These are phyloP conservation scores for Stenoptilia bipunctidactyla DNA, from an alignment of 2,888 invertebrate genomes.

Conservation along the genomic window DNA sequence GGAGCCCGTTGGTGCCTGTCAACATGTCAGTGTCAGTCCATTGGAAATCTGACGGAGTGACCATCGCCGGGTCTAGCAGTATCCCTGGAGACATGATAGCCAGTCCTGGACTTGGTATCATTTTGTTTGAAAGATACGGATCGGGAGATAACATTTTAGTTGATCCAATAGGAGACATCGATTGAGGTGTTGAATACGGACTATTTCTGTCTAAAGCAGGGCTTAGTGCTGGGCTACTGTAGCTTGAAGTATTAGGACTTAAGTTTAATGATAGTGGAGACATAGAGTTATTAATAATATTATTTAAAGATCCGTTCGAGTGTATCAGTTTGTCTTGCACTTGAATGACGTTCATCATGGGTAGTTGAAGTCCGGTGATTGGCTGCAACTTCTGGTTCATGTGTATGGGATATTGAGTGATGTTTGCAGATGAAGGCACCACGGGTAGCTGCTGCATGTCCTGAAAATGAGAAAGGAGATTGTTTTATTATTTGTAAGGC, in stretches of 20 bases:
- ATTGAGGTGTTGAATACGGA: conserved; percentile 46
- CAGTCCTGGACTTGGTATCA: conserved; percentile 49
- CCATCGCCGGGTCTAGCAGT: conserved; percentile 32
- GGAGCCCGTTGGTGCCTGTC: conserved; percentile 42
- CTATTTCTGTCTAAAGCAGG: conserved; percentile 47
- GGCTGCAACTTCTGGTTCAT: conserved; percentile 30
- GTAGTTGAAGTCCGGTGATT: conserved; percentile 41
- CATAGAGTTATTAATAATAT: conserved; percentile 28
- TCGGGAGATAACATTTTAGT: conserved; percentile 43
- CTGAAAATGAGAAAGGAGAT: conserved; percentile 33
- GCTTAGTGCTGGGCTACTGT: conserved; percentile 48
- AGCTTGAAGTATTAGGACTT: conserved; percentile 32
- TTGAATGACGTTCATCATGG: conserved; percentile 23
- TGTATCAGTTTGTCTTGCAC: conserved; percentile 22
- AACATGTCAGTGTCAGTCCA: conserved; percentile 38
- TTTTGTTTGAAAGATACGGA: conserved; percentile 50
- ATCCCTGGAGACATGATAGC: conserved; percentile 35
- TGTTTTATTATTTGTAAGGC: too few species aligned
- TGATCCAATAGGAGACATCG: conserved; percentile 45
- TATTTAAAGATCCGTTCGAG: not conserved
- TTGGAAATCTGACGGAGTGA: conserved; percentile 44
- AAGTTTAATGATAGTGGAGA: conserved; percentile 49
- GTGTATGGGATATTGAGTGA: conserved; percentile 19
- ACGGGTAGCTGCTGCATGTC: conserved; percentile 28
- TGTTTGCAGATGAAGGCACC: too few species aligned